These are phyloP conservation scores for Pheosia tremula DNA, from an alignment of 2,888 invertebrate genomes.

Conservation along the genomic window DNA sequence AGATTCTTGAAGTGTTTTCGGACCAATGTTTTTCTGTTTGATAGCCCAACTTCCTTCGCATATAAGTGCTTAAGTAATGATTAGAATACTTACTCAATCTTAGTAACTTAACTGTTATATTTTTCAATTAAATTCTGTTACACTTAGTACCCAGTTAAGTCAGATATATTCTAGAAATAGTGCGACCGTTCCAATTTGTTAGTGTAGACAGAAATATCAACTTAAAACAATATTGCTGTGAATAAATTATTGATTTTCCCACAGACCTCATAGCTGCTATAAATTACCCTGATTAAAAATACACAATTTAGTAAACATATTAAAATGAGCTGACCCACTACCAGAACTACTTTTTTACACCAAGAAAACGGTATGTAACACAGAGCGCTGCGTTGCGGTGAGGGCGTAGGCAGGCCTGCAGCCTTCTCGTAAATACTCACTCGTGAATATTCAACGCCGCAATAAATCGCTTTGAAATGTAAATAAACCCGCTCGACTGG, in stretches of 20 bases:
- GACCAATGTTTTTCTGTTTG: not conserved
- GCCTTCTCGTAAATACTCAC: constrained; percentile 1
- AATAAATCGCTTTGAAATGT: constrained; percentile 11
- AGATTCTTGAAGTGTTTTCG: constrained; percentile 3
- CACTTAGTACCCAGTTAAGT: no score
- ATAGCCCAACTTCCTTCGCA: not conserved
- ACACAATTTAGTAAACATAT: not conserved
- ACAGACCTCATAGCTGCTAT: no score
- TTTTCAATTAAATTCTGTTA: no score
- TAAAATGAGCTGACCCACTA: not conserved
- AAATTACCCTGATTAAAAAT: no score
- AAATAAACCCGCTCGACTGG: constrained; percentile 1
- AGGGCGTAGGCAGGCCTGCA: not conserved
- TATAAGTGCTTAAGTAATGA: not conserved
- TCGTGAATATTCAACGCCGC: constrained; percentile 9
- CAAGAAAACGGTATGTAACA: not conserved
- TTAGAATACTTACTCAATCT: no score
- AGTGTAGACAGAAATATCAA: no score
- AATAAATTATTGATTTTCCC: no score
- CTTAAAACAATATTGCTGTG: no score
- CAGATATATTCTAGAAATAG: no score
- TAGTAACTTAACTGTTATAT: no score
- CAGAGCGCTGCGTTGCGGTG: not conserved
- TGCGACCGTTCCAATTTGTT: no score
- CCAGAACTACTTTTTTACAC: not conserved